phyloP scores from a whole-genome alignment of 1,140 invertebrate genomes.

The Centruroides vittatus region DNA sequence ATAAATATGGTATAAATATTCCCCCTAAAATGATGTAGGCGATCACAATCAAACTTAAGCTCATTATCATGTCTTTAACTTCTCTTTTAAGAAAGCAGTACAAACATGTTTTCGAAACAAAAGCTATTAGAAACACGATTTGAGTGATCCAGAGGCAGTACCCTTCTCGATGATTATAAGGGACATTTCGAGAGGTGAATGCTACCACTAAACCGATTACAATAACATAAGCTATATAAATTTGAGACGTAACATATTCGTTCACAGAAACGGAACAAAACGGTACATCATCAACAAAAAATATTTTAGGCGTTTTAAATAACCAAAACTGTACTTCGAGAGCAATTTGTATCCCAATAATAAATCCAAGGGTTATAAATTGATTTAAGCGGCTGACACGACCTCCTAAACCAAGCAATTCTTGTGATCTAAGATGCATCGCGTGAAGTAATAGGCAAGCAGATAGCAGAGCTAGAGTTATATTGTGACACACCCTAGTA shows the following conservation, averaged over 20 bases:
- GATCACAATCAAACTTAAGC: slow-evolving; percentile 9
- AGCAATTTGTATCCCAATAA: slow-evolving; percentile 26
- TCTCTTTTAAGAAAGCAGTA: slow-evolving; percentile 16
- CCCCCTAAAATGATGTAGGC: slow-evolving; percentile 22
- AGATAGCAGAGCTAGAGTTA: slow-evolving; percentile 23
- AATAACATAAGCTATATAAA: slow-evolving; percentile 17
- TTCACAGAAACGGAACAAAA: slow-evolving; percentile 7
- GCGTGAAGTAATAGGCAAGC: slow-evolving; percentile 26
- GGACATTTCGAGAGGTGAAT: slow-evolving; percentile 14
- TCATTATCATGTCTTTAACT: slow-evolving; percentile 21
- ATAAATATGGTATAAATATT: slow-evolving; percentile 20
- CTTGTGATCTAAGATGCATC: slow-evolving; percentile 27
- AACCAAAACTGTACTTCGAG: slow-evolving; percentile 25
- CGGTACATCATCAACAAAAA: neutral
- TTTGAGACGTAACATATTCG: slow-evolving; percentile 19
- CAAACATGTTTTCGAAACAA: slow-evolving; percentile 20
- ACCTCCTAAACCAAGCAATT: slow-evolving; percentile 27
- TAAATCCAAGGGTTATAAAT: slow-evolving; percentile 26
- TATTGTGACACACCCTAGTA: slow-evolving; percentile 22
- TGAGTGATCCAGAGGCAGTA: slow-evolving; percentile 24
- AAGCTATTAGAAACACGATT: slow-evolving; percentile 22
- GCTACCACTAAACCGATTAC: slow-evolving; percentile 23
- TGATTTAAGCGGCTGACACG: slow-evolving; percentile 24
- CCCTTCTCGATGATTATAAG: slow-evolving; percentile 22
- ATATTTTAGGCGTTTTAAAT: neutral